Evolutionary conservation across 1,140 invertebrate species (phyloP).

Genomic region (Zaprionus kolodkinae): DNA sequence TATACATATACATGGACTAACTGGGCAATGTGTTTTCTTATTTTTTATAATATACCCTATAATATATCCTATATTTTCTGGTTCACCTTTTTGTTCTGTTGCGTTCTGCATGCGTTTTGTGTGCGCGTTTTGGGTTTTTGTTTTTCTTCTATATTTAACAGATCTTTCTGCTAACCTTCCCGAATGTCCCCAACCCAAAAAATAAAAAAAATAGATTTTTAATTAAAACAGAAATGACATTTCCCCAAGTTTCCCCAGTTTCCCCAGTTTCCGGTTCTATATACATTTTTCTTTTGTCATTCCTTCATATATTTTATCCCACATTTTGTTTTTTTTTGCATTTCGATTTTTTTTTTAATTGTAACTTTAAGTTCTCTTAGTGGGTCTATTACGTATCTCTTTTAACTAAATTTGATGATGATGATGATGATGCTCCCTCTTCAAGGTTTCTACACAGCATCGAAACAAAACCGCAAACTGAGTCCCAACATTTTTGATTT

Average conservation of each 20-base stretch:
- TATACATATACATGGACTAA: background rate
- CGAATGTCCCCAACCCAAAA: background rate
- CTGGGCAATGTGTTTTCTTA: background rate
- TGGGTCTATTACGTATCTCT: conserved; percentile 3
- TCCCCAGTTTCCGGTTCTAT: background rate
- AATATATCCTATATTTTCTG: background rate
- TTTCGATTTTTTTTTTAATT: background rate
- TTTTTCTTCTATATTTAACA: conserved; percentile 1
- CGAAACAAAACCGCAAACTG: conserved; percentile 42
- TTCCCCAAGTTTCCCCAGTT: background rate
- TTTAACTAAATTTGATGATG: conserved; percentile 6
- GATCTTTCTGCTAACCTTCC: background rate
- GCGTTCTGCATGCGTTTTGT: conserved; percentile 29
- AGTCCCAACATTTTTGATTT: conserved; percentile 76
- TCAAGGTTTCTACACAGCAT: conserved; percentile 14
- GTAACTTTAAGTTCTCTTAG: conserved; percentile 14
- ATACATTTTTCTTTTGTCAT: background rate
- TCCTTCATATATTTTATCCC: background rate
- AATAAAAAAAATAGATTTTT: too few relatives aligned
- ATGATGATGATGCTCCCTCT: conserved; percentile 1
- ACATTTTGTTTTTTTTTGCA: background rate
- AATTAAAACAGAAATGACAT: background rate
- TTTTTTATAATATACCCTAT: conserved; percentile 6
- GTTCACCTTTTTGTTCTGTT: conserved; percentile 4
- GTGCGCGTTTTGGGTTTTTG: conserved; percentile 14